phyloP scores from a whole-genome alignment of 1,140 invertebrate species.

The Anastatus disparis region DNA sequence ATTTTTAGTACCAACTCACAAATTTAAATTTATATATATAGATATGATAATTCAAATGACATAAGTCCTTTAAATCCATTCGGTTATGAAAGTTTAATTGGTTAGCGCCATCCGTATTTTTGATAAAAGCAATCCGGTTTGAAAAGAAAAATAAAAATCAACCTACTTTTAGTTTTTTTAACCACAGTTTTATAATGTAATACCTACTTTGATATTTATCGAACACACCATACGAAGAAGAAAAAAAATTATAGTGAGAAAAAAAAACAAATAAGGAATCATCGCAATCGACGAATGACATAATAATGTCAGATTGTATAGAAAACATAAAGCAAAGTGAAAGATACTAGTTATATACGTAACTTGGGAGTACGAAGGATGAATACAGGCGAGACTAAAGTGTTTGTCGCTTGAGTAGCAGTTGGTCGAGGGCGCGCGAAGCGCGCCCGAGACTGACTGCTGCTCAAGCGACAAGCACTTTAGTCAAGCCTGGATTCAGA shows the following conservation, averaged over 20 bases:
- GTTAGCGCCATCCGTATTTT: no score
- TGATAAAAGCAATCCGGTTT: background rate
- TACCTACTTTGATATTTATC: slow-evolving; percentile 28
- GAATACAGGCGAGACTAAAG: no score
- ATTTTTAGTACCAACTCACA: no score
- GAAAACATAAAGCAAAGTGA: background rate
- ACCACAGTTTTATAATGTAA: background rate
- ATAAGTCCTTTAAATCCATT: slow-evolving; percentile 3
- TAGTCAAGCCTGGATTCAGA: no score
- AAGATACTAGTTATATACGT: no score
- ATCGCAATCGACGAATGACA: slow-evolving; percentile 1
- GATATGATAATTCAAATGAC: no score
- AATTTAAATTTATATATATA: no score
- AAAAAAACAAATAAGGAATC: slow-evolving; percentile 14
- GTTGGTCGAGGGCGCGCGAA: no score
- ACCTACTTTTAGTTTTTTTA: slow-evolving; percentile 23
- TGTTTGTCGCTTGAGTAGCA: no score
- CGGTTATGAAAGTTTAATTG: slow-evolving; percentile 12
- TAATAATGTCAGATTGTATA: background rate
- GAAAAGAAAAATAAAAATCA: slow-evolving; percentile 16
- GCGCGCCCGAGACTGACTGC: no score
- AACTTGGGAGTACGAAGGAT: no score
- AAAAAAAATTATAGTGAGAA: slow-evolving; percentile 7
- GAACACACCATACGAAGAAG: background rate
- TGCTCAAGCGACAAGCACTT: no score